These are phyloP conservation scores for Eremobia ochroleuca DNA, from an alignment of 2,888 invertebrate species.

Conservation along the genomic window DNA sequence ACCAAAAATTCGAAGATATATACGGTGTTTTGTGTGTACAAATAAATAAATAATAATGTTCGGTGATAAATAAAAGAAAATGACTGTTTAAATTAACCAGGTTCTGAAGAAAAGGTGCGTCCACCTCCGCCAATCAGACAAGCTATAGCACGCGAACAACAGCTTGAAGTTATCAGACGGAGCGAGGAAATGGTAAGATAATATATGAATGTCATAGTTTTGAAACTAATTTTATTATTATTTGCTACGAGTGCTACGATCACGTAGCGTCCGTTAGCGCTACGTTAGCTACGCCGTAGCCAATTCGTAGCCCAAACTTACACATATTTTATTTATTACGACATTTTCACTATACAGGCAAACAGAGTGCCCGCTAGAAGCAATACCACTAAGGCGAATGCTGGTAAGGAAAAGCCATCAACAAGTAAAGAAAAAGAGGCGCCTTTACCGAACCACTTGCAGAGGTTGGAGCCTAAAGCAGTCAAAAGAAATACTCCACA, in stretches of 20 bases:
- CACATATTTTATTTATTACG: not conserved
- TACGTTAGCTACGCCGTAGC: constrained; percentile 3
- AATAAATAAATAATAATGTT: not conserved
- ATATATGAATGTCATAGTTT: not conserved
- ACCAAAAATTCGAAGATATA: not conserved
- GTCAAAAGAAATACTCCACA: constrained; percentile 84
- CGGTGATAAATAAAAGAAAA: not conserved
- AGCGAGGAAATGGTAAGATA: constrained; percentile 87
- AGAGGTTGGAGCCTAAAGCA: constrained; percentile 92
- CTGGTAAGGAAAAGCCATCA: constrained; percentile 48
- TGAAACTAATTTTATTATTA: not conserved
- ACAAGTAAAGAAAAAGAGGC: constrained; percentile 67
- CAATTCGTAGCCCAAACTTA: not conserved
- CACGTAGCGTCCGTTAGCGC: constrained; percentile 2
- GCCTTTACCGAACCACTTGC: constrained; percentile 93
- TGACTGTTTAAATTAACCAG: constrained; percentile 64
- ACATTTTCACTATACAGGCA: constrained; percentile 27
- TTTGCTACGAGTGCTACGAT: not conserved
- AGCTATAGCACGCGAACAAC: constrained; percentile 95
- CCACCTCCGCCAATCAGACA: constrained; percentile 93
- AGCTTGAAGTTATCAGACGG: constrained; percentile 94
- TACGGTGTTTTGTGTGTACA: not conserved
- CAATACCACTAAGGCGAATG: constrained; percentile 42
- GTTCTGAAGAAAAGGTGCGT: constrained; percentile 80
- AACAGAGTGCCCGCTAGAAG: constrained; percentile 71